Percentiles rank a stretch among this genome's conserved stretches.
These are phyloP conservation scores for Acleris cristana DNA, from an alignment of 2,888 invertebrate species.

Conservation along the genomic window DNA sequence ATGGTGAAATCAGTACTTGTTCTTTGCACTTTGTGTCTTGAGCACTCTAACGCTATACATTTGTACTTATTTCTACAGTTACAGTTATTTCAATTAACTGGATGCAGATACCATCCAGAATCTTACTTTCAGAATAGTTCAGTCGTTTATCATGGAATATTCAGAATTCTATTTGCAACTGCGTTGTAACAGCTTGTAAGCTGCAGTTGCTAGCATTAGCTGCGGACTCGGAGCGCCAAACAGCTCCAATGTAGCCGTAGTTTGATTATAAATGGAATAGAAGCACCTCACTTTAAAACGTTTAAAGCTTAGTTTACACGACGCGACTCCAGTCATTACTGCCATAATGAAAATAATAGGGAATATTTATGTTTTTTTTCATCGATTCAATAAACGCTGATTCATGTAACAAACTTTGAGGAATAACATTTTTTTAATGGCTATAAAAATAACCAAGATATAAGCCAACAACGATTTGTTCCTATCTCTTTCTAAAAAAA, in stretches of 20 bases:
- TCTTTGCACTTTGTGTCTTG: too few relatives aligned
- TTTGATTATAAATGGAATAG: slow-evolving; percentile 62
- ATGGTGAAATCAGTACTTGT: too few relatives aligned
- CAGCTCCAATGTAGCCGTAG: slow-evolving; percentile 49
- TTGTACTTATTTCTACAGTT: not conserved
- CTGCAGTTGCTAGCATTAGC: not conserved
- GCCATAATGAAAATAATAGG: too few relatives aligned
- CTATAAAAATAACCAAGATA: too few relatives aligned
- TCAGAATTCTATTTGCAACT: not conserved
- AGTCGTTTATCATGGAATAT: not conserved
- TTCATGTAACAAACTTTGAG: too few relatives aligned
- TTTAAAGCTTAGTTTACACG: slow-evolving; percentile 40
- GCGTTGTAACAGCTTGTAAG: not conserved
- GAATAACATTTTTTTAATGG: too few relatives aligned
- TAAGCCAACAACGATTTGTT: too few relatives aligned
- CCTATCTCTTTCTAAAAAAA: too few relatives aligned
- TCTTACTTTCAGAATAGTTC: not conserved
- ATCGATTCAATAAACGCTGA: too few relatives aligned
- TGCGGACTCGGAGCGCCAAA: not conserved
- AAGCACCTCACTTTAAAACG: slow-evolving; percentile 54
- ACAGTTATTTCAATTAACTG: not conserved
- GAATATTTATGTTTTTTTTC: too few relatives aligned
- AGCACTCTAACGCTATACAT: too few relatives aligned
- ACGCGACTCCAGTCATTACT: too few relatives aligned
- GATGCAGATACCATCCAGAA: not conserved